Percentiles rank a stretch among this genome's conserved stretches.
Conservation (phyloP, 2,113 vertebrate species). For the Sarotherodon lohbergeri region DNA sequence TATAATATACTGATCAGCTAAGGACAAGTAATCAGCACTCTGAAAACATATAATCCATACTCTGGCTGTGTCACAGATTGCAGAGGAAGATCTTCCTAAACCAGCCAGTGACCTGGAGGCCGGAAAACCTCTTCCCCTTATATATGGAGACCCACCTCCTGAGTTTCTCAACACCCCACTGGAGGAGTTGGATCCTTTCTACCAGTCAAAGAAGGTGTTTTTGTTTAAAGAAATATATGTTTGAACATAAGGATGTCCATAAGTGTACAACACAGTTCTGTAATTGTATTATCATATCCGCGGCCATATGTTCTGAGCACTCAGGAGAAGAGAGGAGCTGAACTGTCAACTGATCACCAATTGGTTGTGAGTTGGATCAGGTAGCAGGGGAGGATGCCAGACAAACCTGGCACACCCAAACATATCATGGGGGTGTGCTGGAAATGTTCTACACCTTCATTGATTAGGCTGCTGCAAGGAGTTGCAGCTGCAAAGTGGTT, state of each 20-base stretch:
- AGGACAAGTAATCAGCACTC: neutral
- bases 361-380: neutral
- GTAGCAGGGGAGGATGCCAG: neutral
- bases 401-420: neutral
- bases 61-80: constrained; percentile 28
- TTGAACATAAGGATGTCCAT: neutral
- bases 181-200: constrained; percentile 64
- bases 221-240: neutral
- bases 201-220: constrained; percentile 56
- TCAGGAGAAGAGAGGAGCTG: neutral
- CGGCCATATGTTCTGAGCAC: neutral
- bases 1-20: neutral
- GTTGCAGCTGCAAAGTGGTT: neutral
- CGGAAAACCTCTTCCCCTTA: constrained; percentile 61
- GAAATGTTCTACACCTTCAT: neutral
- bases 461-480: neutral
- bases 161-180: constrained; percentile 50
- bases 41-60: neutral
- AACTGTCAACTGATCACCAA: neutral
- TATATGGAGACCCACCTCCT: constrained; percentile 53
- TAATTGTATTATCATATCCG: neutral
- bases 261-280: neutral
- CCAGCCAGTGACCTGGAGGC: constrained; percentile 53
- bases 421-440: neutral
- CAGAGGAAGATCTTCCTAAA: constrained; percentile 42